phyloP scores from a whole-genome alignment of 2,797 vertebrate species.

The Helostoma temminkii region DNA sequence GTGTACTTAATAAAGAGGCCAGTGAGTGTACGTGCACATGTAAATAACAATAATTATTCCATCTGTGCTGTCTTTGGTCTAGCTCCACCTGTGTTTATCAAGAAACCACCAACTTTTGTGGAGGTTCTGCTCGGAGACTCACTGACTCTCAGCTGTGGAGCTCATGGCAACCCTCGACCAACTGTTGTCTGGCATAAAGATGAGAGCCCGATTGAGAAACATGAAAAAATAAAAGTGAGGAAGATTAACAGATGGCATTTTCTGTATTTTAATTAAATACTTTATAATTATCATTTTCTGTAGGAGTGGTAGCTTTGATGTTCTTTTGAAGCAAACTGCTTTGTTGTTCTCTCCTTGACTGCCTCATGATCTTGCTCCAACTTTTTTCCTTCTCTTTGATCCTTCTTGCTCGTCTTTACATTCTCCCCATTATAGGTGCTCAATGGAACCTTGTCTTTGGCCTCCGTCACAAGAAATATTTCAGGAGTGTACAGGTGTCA shows the following conservation, averaged over 20 bases:
- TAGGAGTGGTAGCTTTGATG: slow-evolving; percentile 37
- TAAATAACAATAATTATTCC: slow-evolving; percentile 2
- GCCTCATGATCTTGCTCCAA: slow-evolving; percentile 16
- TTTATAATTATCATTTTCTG: slow-evolving; percentile 43
- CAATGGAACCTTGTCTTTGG: slow-evolving; percentile 91
- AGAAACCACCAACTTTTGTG: slow-evolving; percentile 89
- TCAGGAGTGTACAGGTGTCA: slow-evolving; percentile 94
- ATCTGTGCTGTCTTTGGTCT: slow-evolving; percentile 46
- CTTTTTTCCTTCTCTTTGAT: slow-evolving; percentile 38
- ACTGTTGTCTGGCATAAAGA: slow-evolving; percentile 91
- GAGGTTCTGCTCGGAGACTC: slow-evolving; percentile 89
- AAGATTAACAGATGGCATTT: slow-evolving; percentile 49
- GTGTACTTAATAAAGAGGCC: too few relatives aligned
- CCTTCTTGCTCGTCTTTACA: slow-evolving; percentile 16
- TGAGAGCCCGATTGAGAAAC: slow-evolving; percentile 81
- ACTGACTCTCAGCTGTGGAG: slow-evolving; percentile 89
- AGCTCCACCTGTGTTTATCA: slow-evolving; percentile 93
- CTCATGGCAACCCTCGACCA: slow-evolving; percentile 92
- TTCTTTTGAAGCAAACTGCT: slow-evolving; percentile 36
- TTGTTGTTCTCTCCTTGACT: slow-evolving; percentile 33
- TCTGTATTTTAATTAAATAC: slow-evolving; percentile 49
- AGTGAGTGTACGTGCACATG: too few relatives aligned
- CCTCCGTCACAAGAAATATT: slow-evolving; percentile 83
- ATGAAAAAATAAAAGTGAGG: slow-evolving; percentile 88
- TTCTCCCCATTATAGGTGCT: slow-evolving; percentile 82